Evolutionary conservation across 2,888 invertebrate genomes (phyloP), one percentile per base, ranked within the genome.

Genomic region (Agriotes lineatus): DNA sequence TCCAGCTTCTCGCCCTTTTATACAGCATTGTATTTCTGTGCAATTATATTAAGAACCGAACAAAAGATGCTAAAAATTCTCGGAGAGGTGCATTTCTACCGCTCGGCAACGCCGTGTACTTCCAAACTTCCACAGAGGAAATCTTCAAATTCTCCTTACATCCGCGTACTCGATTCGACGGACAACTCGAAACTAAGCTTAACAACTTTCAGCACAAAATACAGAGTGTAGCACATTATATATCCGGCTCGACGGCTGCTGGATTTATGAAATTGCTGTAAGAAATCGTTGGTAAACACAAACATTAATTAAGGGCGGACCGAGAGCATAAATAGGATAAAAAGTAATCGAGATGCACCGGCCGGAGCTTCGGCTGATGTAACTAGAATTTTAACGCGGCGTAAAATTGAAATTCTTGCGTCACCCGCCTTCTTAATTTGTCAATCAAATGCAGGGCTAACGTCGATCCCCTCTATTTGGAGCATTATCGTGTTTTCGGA

Each of bases 1-100:
- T 74, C 74, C 75, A 68, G 72, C 71, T 74, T 76, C 72, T 72
- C 76, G 76, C 76, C 75, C 74, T 77, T 75, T 77, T 75, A 74
- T 72, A 73, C 72, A 68, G 72, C 67, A 74, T 76, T 75, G 74
- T 74, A 76, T 74, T 74, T 72, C 67, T 68, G 63, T 71, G 74
- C 75, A 77, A 76, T 77, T 77, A 76, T 75, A 74, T 73, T 70
- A 72, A 68, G 67, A 69, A 61, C 59, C 62, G 59, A 68, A 70
- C 73, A 70, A 73, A 73, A 72, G 68, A 65, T 62, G 70, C 65
- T 69, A 65, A 69, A 69, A 69, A 54, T 56, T 64, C 7, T 48
- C 20, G 54, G 57, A 59, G 59, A 42, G 39, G 19, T 54, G 42
- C 30, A 61, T 52, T 57, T 60, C 61, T 33, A 44, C 25, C 16